Evolutionary conservation across 2,797 vertebrate genomes (phyloP), one percentile per base, ranked within the genome.

Genomic region (Sebastes cheni): DNA sequence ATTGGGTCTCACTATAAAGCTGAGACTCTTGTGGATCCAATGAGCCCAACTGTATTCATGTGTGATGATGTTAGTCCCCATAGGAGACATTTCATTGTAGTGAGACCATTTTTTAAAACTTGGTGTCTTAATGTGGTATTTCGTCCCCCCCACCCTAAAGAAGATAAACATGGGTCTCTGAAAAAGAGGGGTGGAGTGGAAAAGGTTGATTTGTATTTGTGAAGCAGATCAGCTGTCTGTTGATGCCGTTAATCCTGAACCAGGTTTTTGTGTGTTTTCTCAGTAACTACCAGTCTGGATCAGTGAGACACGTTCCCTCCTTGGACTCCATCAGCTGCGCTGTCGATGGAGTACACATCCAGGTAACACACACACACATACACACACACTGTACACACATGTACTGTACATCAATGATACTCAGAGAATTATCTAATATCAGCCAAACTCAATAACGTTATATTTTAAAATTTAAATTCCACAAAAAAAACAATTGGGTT

Each of bases 261-360:
- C 13, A 4, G 12, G 69, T 60, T 62, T 60, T 16, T 80, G 39
- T 58, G 27, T 55, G 36, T 85, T 61, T 70, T 34, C 12, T 1
- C 50, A 92, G 90, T 90, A 96, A 86, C 82, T 96, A 96, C 83
- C 93, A 95, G 79, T 88, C 90, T 66, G 93, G 95, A 67, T 96
- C 95, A 13, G 94, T 97, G 81, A 93, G 96, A 52, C 96, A 96
- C 1, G 96, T 96, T 18, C 95, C 96, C 12, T 97, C 96, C 4
- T 69, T 97, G 92, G 96, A 97, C 92, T 97, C 96, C 0, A 96
- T 97, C 92, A 95, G 93, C 77, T 95, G 94, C 59, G 92, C 95
- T 39, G 92, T 95, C 64, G 96, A 97, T 23, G 94, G 94, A 7
- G 83, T 96, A 4, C 94, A 96, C 86, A 72, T 96, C 27, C 94